Percentiles rank a stretch among this genome's conserved stretches.
phyloP scores from a whole-genome alignment of 2,888 invertebrate species.

The Dysmachus trigonus region DNA sequence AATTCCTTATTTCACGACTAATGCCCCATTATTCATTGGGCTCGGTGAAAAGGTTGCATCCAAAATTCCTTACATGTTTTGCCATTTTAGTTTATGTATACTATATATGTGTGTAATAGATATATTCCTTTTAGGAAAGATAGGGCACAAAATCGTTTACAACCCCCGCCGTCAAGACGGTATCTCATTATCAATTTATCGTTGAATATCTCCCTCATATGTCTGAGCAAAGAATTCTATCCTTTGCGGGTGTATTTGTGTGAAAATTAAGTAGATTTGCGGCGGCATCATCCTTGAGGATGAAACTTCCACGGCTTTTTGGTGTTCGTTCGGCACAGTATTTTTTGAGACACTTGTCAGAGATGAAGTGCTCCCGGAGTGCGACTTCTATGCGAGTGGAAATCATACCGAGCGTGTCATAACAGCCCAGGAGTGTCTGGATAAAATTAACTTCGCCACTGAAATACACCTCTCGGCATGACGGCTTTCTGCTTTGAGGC shows the following conservation, averaged over 20 bases:
- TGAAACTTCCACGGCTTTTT: background rate
- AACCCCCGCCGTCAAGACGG: background rate
- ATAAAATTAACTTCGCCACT: constrained; percentile 26
- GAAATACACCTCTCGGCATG: background rate
- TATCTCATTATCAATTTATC: constrained; percentile 35
- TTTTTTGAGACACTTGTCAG: constrained; percentile 19
- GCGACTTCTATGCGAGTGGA: background rate
- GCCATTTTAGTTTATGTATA: background rate
- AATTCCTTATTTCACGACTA: background rate
- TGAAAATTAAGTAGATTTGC: background rate
- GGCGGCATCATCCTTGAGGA: background rate
- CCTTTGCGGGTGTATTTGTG: background rate
- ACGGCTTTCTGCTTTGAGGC: background rate
- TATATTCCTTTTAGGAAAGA: background rate
- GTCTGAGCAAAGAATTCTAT: background rate
- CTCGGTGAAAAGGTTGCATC: background rate
- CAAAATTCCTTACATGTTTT: background rate
- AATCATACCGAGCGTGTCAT: background rate
- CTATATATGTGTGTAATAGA: background rate
- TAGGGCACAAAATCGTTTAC: constrained; percentile 9
- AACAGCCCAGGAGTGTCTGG: background rate
- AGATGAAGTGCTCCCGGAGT: background rate
- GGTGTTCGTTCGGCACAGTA: background rate
- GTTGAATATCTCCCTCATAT: background rate
- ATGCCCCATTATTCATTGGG: constrained; percentile 16